Evolutionary conservation across 2,888 invertebrate genomes (phyloP).

Genomic region (Apamea monoglypha): DNA sequence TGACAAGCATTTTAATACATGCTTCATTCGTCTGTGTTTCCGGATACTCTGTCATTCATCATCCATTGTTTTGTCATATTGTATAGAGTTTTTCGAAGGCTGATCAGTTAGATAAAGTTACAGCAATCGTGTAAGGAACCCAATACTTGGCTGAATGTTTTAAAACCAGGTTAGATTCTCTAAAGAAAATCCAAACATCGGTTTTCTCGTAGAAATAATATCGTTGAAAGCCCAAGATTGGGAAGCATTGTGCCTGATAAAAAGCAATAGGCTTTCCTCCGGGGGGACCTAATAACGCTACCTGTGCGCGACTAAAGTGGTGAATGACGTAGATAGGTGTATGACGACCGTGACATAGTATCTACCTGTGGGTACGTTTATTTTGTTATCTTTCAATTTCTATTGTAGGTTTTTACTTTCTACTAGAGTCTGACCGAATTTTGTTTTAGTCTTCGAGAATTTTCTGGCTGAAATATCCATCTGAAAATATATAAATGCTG

Average conservation of each 20-base stretch:
- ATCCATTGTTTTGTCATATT: neutral
- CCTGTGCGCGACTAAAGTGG: slow-evolving; percentile 19
- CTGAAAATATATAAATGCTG: no score
- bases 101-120: no score
- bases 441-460: neutral
- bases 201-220: slow-evolving; percentile 29
- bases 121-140: neutral
- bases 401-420: slow-evolving; percentile 15
- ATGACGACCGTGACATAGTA: slow-evolving; percentile 17
- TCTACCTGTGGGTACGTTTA: neutral
- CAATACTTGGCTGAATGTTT: neutral
- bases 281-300: slow-evolving; percentile 41
- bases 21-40: neutral
- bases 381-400: slow-evolving; percentile 23
- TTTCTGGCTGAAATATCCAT: no score
- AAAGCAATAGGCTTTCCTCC: slow-evolving; percentile 46
- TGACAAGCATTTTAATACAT: neutral
- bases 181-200: neutral
- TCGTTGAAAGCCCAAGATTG: slow-evolving; percentile 40
- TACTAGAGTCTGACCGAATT: no score
- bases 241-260: slow-evolving; percentile 46
- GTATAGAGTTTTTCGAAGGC: neutral
- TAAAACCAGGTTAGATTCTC: neutral
- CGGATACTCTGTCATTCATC: neutral
- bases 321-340: slow-evolving; percentile 22